A percentile compares a stretch with the other conserved stretches of the same genome.
Conservation (phyloP, 2,113 vertebrate genomes). For the Pelecanus crispus region DNA sequence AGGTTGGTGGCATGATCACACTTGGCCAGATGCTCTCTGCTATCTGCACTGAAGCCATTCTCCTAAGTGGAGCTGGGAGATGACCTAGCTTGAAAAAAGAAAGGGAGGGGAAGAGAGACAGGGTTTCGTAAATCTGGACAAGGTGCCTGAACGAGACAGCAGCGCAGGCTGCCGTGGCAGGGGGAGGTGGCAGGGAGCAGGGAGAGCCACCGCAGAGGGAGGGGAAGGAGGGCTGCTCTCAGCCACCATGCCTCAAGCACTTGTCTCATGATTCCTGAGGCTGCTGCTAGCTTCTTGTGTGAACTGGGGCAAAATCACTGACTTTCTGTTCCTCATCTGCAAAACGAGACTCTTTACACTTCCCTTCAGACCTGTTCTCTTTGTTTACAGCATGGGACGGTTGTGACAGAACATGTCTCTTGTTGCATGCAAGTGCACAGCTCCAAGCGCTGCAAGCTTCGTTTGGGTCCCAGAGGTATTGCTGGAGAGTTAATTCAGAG, state of each 20-base stretch:
- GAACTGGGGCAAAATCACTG: background rate
- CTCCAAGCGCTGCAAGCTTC: rapidly evolving
- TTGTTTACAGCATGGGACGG: rapidly evolving
- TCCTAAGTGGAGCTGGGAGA: background rate
- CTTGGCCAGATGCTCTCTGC: background rate
- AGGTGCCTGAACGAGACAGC: background rate
- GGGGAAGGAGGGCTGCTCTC: background rate
- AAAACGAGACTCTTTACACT: background rate
- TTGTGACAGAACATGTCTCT: background rate
- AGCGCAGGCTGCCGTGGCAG: background rate
- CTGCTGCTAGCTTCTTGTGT: background rate
- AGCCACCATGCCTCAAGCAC: background rate
- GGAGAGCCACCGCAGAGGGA: background rate
- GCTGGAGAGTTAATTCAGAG: background rate
- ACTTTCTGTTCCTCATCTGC: background rate
- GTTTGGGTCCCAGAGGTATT: rapidly evolving
- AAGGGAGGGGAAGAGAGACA: background rate
- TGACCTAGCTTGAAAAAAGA: background rate
- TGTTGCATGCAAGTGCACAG: rapidly evolving
- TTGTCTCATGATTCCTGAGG: background rate
- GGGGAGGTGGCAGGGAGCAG: background rate
- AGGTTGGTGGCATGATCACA: background rate
- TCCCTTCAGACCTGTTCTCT: background rate
- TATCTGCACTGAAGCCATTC: background rate
- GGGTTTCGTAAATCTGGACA: background rate